Percentiles rank a stretch among this genome's conserved stretches.
Evolutionary conservation across 2,797 vertebrate genomes (phyloP).

Genomic region (Enteromius paludinosus): DNA sequence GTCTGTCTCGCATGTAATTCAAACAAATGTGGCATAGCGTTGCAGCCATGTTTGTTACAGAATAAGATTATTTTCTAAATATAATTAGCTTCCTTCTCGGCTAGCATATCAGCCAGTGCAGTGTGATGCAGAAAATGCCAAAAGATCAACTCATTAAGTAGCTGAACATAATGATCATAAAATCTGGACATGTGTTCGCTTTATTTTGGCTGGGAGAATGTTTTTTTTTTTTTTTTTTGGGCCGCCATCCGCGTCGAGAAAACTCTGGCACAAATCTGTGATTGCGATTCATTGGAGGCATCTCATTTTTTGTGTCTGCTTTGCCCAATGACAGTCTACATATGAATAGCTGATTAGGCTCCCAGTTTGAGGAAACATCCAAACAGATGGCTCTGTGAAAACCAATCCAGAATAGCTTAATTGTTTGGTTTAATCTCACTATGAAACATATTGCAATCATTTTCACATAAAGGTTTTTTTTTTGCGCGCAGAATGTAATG

Average conservation of each 20-base stretch:
- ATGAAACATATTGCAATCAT: slow-evolving; percentile 84
- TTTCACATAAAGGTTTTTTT: slow-evolving; percentile 70
- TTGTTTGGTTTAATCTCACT: slow-evolving; percentile 80
- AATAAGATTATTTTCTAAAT: slow-evolving; percentile 58
- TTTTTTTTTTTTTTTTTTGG: slow-evolving; percentile 46
- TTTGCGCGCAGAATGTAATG: slow-evolving; percentile 45
- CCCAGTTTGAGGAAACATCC: slow-evolving; percentile 75
- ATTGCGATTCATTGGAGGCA: slow-evolving; percentile 59
- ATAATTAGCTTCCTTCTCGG: slow-evolving; percentile 63
- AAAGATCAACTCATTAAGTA: slow-evolving; percentile 70
- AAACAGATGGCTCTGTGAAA: slow-evolving; percentile 78
- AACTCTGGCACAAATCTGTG: slow-evolving; percentile 61
- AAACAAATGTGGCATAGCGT: slow-evolving; percentile 51
- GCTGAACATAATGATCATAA: slow-evolving; percentile 69
- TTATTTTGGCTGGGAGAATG: slow-evolving; percentile 64
- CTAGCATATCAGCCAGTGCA: slow-evolving; percentile 53
- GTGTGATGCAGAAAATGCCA: slow-evolving; percentile 60
- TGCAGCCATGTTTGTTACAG: slow-evolving; percentile 53
- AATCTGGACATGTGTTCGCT: slow-evolving; percentile 68
- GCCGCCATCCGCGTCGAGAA: slow-evolving; percentile 47
- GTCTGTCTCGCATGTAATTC: slow-evolving; percentile 48
- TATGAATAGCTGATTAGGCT: slow-evolving; percentile 70
- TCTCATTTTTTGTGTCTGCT: slow-evolving; percentile 59
- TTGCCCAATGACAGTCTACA: slow-evolving; percentile 61
- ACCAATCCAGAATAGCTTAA: slow-evolving; percentile 77